Evolutionary conservation across 2,888 invertebrate genomes (phyloP).

Genomic region (Brachyptera putata): DNA sequence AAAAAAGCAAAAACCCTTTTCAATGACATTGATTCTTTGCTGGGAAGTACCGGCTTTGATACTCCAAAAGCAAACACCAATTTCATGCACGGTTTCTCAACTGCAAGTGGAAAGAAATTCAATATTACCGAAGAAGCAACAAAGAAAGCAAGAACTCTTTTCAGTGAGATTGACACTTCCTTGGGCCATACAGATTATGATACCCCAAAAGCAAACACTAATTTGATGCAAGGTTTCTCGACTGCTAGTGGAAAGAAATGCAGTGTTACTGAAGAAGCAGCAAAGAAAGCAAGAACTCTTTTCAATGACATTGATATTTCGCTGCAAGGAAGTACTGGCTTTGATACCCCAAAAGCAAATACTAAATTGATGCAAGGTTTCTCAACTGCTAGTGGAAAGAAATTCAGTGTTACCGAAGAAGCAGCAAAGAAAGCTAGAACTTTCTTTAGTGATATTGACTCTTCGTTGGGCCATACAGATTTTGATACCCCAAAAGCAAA

Average conservation of each 20-base stretch:
- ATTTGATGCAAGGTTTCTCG: slow-evolving; percentile 36
- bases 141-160: slow-evolving; percentile 39
- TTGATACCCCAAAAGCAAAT: background rate
- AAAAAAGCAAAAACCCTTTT: slow-evolving; percentile 41
- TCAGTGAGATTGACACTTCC: slow-evolving; percentile 41
- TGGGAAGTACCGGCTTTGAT: background rate
- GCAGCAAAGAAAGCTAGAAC: slow-evolving; percentile 23
- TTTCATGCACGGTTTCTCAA: slow-evolving; percentile 37
- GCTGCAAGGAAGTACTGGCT: slow-evolving; percentile 21
- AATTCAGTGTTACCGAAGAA: slow-evolving; percentile 38
- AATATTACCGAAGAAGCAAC: slow-evolving; percentile 37
- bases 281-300: slow-evolving; percentile 39
- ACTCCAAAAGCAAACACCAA: background rate
- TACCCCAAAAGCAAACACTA: slow-evolving; percentile 1
- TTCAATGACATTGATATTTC: slow-evolving; percentile 40
- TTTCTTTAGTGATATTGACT: slow-evolving; percentile 37
- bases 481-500: background rate
- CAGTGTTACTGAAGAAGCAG: slow-evolving; percentile 37
- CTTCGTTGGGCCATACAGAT: slow-evolving; percentile 35
- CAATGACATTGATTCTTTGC: slow-evolving; percentile 36
- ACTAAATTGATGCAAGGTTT: slow-evolving; percentile 35
- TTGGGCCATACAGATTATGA: background rate
- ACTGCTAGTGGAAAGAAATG: slow-evolving; percentile 41
- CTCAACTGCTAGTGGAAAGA: slow-evolving; percentile 41
- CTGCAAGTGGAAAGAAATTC: slow-evolving; percentile 40